Evolutionary conservation across 2,797 vertebrate species (phyloP).

Genomic region (Chloroceryle amazona): DNA sequence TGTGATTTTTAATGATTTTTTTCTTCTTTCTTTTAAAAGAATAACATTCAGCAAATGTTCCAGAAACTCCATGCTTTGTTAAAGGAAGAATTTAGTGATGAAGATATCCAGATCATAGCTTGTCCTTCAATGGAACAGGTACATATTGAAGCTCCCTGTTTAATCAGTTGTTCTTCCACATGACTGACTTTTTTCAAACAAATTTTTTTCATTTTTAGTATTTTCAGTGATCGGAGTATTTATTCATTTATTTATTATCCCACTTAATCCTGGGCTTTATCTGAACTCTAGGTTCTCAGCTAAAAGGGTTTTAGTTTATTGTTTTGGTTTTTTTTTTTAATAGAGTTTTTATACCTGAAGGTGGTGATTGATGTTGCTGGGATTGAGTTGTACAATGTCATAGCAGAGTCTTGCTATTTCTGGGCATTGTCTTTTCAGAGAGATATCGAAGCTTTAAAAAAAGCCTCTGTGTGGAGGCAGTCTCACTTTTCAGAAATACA

Average conservation of each 20-base stretch:
- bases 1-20: not conserved
- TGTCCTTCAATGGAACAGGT: constrained; percentile 94
- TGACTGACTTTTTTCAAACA: not conserved
- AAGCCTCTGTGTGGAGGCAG: not conserved
- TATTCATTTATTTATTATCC: not conserved
- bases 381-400: not conserved
- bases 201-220: not conserved
- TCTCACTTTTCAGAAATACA: not conserved
- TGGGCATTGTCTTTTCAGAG: not conserved
- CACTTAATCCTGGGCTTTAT: not conserved
- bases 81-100: constrained; percentile 94
- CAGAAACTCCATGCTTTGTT: constrained; percentile 92
- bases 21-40: constrained; percentile 80
- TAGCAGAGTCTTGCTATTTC: not conserved
- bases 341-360: not conserved
- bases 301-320: not conserved
- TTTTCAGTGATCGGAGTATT: not conserved
- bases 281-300: not conserved
- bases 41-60: constrained; percentile 97
- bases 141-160: not conserved
- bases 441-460: not conserved
- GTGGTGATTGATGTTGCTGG: not conserved
- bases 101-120: constrained; percentile 95
- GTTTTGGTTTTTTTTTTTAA: not conserved
- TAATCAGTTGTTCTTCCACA: not conserved